Percentiles rank a stretch among this genome's conserved stretches.
These are phyloP conservation scores for Protonibea diacanthus DNA, from an alignment of 2,797 vertebrate species.

Conservation along the genomic window DNA sequence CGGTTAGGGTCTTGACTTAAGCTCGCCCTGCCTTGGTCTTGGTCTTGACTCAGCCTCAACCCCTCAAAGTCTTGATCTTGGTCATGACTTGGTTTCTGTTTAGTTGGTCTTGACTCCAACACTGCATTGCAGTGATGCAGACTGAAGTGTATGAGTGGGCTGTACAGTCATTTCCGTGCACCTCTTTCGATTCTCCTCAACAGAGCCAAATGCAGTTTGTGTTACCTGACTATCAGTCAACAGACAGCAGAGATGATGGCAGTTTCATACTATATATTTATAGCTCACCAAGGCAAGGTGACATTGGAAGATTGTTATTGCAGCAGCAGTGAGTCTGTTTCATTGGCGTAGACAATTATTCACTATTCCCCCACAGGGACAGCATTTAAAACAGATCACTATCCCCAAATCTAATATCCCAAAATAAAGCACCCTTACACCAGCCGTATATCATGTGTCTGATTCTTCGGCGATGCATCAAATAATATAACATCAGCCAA, in stretches of 20 bases:
- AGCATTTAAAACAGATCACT: constrained; percentile 50
- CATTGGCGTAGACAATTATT: constrained; percentile 55
- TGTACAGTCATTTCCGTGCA: constrained; percentile 4
- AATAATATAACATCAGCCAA: constrained; percentile 14
- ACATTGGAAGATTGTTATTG: constrained; percentile 62
- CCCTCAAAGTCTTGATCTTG: too few relatives aligned
- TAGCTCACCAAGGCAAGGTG: constrained; percentile 63
- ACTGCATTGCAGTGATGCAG: not conserved
- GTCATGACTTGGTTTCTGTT: too few relatives aligned
- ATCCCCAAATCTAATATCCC: constrained; percentile 27
- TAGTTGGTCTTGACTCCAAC: too few relatives aligned
- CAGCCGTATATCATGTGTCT: constrained; percentile 13
- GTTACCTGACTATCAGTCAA: constrained; percentile 45
- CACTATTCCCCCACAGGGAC: constrained; percentile 37
- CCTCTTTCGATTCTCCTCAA: constrained; percentile 15
- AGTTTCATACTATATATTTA: constrained; percentile 57
- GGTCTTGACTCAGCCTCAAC: too few relatives aligned
- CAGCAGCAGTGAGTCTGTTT: constrained; percentile 40
- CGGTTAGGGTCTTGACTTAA: too few relatives aligned
- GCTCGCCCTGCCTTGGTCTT: too few relatives aligned
- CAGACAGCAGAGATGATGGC: constrained; percentile 29
- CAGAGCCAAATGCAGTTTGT: constrained; percentile 24
- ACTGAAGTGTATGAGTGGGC: constrained; percentile 9
- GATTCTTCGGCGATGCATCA: constrained; percentile 12
- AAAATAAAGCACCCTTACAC: constrained; percentile 26